Base-by-base conservation (phyloP, 2,888 invertebrate genomes). In the Drosophila heteroneura region DNA sequence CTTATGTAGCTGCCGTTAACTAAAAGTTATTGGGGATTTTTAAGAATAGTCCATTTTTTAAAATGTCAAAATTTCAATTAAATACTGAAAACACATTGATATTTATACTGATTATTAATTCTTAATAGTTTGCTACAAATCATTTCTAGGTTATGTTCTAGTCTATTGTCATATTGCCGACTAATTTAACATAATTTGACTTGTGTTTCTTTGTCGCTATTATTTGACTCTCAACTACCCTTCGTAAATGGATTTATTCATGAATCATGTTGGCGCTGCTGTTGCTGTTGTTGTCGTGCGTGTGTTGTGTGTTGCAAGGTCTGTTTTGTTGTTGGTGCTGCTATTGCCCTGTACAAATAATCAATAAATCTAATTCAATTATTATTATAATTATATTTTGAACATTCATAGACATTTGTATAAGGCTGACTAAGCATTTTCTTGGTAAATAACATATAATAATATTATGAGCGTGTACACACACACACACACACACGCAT, bases 301-400 rank as follows among this genome's bases (percentile, higher is more conserved):
- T 53, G 62, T 57, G 54, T 44, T 58, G 77, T 77, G 68, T 58
- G 52, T 47, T 35, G 51, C 68, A 69, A 57, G 70, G 37, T 51
- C 26, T 44, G 61, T 16, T 37, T 56, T 66, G 77, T 53, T 66
- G 70, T 60, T 70, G 70, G 26, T 49, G 30, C 35, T 53, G 70
- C 16, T 53, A 30, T 53, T 65, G 57, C 57, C 79, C 78, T 83
- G 69, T 78, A 88, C 90, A 91, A 87, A 91, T 91, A 89, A 89
- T 89, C 91, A 89, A 89, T 89, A 89, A 89, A 90, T 91, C 88
- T 91, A 91, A 89, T 89, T 89, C 88, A 89, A 89, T 89, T 89
- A 91, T 89, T 91, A 90, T 89, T 91, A 88, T 89, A 88, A 88
- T 88, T 88, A 88, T 88, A 90, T 91, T 89, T 91, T 90, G 88